A percentile compares a stretch with the other conserved stretches of the same genome.
Evolutionary conservation across 2,888 invertebrate genomes (phyloP).

Genomic region (Hemithea aestivaria): DNA sequence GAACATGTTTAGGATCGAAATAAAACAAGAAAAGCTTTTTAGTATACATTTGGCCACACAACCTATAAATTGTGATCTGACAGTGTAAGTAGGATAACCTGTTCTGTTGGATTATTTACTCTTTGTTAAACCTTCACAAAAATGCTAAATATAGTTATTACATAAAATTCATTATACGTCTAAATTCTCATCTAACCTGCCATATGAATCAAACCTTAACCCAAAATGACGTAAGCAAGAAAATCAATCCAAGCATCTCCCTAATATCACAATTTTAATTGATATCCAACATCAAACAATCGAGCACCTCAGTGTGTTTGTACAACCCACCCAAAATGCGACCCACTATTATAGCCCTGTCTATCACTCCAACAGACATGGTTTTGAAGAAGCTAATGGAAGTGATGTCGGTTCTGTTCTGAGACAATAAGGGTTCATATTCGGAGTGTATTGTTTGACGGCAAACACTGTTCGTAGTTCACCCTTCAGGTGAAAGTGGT

Average conservation of each 20-base stretch:
- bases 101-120: no score
- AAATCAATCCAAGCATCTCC: not conserved
- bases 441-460: conserved; percentile 61
- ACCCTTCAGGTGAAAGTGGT: conserved; percentile 70
- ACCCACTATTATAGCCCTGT: conserved; percentile 1
- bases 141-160: no score
- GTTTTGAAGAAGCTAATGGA: not conserved
- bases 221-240: not conserved
- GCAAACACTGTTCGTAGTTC: conserved; percentile 44
- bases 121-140: no score
- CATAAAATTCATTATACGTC: no score
- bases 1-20: no score
- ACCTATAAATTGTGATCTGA: no score
- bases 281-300: conserved; percentile 16
- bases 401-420: conserved; percentile 10
- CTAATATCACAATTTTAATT: conserved; percentile 14
- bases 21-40: no score
- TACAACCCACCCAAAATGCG: conserved; percentile 9
- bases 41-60: no score
- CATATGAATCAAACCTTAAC: no score
- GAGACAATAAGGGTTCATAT: conserved; percentile 43
- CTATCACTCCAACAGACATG: not conserved
- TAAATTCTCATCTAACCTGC: no score
- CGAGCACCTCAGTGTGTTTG: conserved; percentile 15
- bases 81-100: no score